These are phyloP conservation scores for Brachionus plicatilis DNA, from an alignment of 1,140 invertebrate genomes.

Conservation along the genomic window DNA sequence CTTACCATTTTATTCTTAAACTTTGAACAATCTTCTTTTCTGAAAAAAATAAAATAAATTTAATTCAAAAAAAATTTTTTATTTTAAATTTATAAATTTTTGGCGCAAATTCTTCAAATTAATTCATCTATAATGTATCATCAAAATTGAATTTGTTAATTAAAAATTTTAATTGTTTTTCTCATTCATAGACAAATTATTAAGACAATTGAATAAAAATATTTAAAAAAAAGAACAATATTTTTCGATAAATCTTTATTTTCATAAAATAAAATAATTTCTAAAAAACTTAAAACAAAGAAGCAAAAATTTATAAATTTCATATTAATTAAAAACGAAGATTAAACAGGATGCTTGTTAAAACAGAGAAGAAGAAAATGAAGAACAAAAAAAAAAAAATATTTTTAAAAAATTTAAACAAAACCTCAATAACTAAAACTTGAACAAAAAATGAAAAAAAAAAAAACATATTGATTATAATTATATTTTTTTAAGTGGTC, in stretches of 20 bases:
- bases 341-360: not conserved
- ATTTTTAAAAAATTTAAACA: not conserved
- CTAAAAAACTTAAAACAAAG: not conserved
- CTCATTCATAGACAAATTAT: too few species aligned
- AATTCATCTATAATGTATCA: too few species aligned
- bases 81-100: too few species aligned
- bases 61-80: too few species aligned
- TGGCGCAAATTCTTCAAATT: too few species aligned
- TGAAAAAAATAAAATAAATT: too few species aligned
- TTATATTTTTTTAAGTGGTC: not conserved
- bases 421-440: not conserved
- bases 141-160: too few species aligned
- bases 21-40: too few species aligned
- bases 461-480: not conserved
- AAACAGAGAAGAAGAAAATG: not conserved
- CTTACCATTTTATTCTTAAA: too few species aligned
- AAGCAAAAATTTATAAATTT: not conserved
- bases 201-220: not conserved
- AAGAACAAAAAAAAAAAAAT: not conserved
- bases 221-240: not conserved
- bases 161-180: too few species aligned
- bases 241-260: not conserved
- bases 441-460: not conserved
- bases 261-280: slow-evolving; percentile 5
- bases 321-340: not conserved